Base-by-base conservation (phyloP, 2,888 invertebrate species). In the Acleris sparsana region DNA sequence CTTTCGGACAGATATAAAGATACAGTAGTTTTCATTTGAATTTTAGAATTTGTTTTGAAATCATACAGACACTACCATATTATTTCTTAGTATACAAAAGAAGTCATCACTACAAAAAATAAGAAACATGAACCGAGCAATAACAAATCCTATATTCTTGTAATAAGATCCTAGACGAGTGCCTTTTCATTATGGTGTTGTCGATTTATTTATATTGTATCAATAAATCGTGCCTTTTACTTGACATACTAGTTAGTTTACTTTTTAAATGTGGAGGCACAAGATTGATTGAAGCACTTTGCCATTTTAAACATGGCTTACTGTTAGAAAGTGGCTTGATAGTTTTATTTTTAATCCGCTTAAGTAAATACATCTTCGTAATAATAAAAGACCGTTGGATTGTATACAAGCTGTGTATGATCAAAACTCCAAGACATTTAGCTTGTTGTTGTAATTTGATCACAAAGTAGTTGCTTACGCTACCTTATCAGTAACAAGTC, bases 311-410 rank as follows among this genome's bases (percentile, higher is more conserved):
- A 57, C 49, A 18, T 25, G 44, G 55, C 49, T 66, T 29, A 53
- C 55, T 55, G 61, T 48, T 66, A 66, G 65, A 61, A 66, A 66
- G 65, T 52, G 56, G 18, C 52, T 61, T 22, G 52, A 11, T 46
- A n/a, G 18, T 16, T 64, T 39, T 53, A 55, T 48, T 18, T 53
- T 60, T 55, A 61, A 66, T 61, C 51, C 60, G 49, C 56, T 61
- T 56, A 56, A 65, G 65, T 52, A 51, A 48, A 65, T 65, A 60
- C 51, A 29, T 52, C 17, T 57, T 22, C 22, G 7, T 18, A n/a
- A 52, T 9, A 61, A 2, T 25, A 25, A 44, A 53, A 39, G n/a
- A n/a, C n/a, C 6, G 2, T 7, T 6, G 6, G 13, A 22, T 22
- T 52, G 20, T 22, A 52, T 51, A 18, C 1, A 46, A n/a, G 17